A percentile compares a stretch with the other conserved stretches of the same genome.
phyloP scores from a whole-genome alignment of 2,888 invertebrate species.

The Synergus umbraculus region DNA sequence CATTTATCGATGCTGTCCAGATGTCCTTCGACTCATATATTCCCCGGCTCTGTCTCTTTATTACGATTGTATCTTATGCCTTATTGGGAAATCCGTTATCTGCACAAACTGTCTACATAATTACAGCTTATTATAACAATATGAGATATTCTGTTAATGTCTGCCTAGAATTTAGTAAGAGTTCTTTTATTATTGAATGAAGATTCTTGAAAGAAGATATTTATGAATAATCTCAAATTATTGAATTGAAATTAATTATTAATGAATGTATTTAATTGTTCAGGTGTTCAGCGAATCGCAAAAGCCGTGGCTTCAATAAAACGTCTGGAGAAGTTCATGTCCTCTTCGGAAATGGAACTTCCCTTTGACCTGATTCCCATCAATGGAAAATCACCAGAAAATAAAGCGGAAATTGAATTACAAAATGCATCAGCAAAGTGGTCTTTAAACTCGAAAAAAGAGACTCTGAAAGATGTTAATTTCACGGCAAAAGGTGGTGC shows the following conservation, averaged over 20 bases:
- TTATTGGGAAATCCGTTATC: conserved; percentile 82
- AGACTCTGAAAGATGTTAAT: conserved; percentile 84
- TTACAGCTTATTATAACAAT: conserved; percentile 86
- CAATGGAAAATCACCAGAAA: background rate
- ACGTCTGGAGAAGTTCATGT: conserved; percentile 74
- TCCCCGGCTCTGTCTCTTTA: conserved; percentile 84
- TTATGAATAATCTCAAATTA: background rate
- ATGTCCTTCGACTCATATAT: conserved; percentile 71
- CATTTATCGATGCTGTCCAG: conserved; percentile 31
- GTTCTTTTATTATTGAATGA: conserved; percentile 64
- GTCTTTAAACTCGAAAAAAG: conserved; percentile 81
- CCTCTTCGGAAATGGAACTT: conserved; percentile 56
- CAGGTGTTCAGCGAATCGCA: conserved; percentile 82
- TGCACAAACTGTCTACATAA: conserved; percentile 85
- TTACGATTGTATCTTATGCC: conserved; percentile 83
- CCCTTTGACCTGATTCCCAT: background rate
- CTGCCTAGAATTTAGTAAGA: conserved; percentile 80
- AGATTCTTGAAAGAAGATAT: too few relatives aligned
- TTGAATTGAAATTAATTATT: background rate
- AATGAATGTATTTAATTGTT: background rate
- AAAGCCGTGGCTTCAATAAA: conserved; percentile 82
- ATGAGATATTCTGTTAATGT: conserved; percentile 86
- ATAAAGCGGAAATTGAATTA: conserved; percentile 74
- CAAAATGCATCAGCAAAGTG: conserved; percentile 85
- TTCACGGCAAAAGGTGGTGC: conserved; percentile 83